Base-by-base conservation (phyloP, 1,140 invertebrate genomes). In the Aricia agestis region DNA sequence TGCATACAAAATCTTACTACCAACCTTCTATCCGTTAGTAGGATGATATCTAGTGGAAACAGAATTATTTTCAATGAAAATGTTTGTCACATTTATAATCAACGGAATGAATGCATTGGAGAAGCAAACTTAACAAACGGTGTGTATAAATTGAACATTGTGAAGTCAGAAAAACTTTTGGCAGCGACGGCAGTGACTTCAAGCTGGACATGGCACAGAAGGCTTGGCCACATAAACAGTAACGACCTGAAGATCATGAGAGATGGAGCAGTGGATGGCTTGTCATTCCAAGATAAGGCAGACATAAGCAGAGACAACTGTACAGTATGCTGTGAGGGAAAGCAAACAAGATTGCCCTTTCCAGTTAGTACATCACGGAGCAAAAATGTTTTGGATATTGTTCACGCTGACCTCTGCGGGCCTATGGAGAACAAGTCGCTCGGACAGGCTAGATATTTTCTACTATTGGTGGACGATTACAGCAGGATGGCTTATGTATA, bases 21-120 rank as follows among this genome's bases (percentile, higher is more conserved):
- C 0, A 80, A 72, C 42, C 71, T 80, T 70, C 63, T 78, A 32
- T 76, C 78, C 58, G 74, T 80, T 31, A 80, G 78, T 65, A 68
- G 66, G 45, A 68, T 80, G 18, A 78, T 76, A 31, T 58, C 67
- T 18, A 74, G 67, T 59, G 77, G 75, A 5, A 78, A 78, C 67
- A 75, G 36, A 74, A 36, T 74, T 18, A 17, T 7, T 32, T 80
- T 78, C 61, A 57, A 73, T 17, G 6, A 72, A 13, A 32, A 76
- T 42, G 69, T 63, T 9, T 77, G 78, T 72, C 74, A 36, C 13
- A 76, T 80, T 69, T 74, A 74, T 11, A 80, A 80, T 45, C 25
- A 31, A 52, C 65, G 77, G 58, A 76, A 76, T 75, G 17, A 57
- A 31, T 59, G 36, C 10, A 32, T 69, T 65, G 77, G 69, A 13